Conservation (phyloP, 2,888 invertebrate genomes). For the Phyllotreta striolata region DNA sequence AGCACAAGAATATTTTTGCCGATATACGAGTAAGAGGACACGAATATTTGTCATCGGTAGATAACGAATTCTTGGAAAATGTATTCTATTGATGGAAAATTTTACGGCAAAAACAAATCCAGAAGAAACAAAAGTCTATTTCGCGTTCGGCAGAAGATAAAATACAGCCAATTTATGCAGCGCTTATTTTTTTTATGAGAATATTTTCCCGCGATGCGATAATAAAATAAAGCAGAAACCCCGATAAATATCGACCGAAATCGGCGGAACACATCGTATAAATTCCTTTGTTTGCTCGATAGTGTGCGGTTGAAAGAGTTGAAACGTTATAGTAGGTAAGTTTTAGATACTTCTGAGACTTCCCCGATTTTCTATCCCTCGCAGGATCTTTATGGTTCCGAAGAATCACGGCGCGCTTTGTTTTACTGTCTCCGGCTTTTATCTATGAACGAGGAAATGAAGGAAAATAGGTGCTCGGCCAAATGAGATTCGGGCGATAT, state of each 20-base stretch:
- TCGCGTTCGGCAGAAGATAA: no score
- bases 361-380: conserved; percentile 22
- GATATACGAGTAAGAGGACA: no score
- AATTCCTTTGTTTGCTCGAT: conserved; percentile 32
- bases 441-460: conserved; percentile 12
- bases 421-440: conserved; percentile 16
- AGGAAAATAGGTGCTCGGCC: conserved; percentile 12
- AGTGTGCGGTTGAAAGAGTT: conserved; percentile 9
- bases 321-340: conserved; percentile 19
- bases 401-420: conserved; percentile 19
- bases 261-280: conserved; percentile 26
- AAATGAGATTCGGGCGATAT: neutral
- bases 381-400: conserved; percentile 19
- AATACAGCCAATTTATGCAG: neutral
- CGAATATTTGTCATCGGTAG: no score
- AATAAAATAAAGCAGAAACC: conserved; percentile 19
- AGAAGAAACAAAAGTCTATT: no score
- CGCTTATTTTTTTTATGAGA: neutral
- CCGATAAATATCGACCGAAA: conserved; percentile 31
- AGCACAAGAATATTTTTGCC: no score
- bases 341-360: conserved; percentile 14
- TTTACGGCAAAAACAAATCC: no score
- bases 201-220: no score
- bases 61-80: no score
- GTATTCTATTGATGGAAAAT: no score